These are phyloP conservation scores for Drosophila rellima DNA, from an alignment of 2,888 invertebrate genomes.

Conservation along the genomic window DNA sequence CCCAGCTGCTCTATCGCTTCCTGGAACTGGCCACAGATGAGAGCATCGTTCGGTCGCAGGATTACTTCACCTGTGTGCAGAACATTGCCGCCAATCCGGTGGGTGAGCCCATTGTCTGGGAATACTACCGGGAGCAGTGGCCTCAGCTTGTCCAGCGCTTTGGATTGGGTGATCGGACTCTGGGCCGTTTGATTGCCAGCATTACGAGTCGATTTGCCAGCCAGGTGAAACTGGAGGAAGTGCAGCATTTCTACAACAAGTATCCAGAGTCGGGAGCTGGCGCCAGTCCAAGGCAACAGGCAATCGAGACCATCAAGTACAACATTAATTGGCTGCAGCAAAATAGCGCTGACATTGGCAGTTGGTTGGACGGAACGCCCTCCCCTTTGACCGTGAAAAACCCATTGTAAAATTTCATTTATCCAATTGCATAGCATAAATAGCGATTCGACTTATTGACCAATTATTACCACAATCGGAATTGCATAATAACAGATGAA, in stretches of 20 bases:
- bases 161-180: conserved; percentile 91
- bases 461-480: conserved; percentile 24
- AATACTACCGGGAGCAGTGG: conserved; percentile 93
- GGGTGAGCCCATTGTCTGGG: conserved; percentile 92
- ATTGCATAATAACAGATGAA: conserved; percentile 34
- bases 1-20: conserved; percentile 89
- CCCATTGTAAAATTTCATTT: conserved; percentile 43
- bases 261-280: conserved; percentile 96
- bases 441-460: conserved; percentile 10
- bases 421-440: conserved; percentile 34
- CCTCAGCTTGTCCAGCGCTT: conserved; percentile 90
- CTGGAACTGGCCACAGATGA: conserved; percentile 90
- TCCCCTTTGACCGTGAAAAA: conserved; percentile 39
- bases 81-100: conserved; percentile 90
- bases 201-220: conserved; percentile 90
- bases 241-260: conserved; percentile 90
- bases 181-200: conserved; percentile 90
- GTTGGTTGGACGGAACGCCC: conserved; percentile 87
- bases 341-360: conserved; percentile 87
- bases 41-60: conserved; percentile 91
- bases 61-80: conserved; percentile 90
- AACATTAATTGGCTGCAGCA: conserved; percentile 92
- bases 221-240: conserved; percentile 89
- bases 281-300: conserved; percentile 89
- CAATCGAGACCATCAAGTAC: conserved; percentile 91